These are phyloP conservation scores for Amblyopsis rosae DNA, from an alignment of 2,113 vertebrate species.

Conservation along the genomic window DNA sequence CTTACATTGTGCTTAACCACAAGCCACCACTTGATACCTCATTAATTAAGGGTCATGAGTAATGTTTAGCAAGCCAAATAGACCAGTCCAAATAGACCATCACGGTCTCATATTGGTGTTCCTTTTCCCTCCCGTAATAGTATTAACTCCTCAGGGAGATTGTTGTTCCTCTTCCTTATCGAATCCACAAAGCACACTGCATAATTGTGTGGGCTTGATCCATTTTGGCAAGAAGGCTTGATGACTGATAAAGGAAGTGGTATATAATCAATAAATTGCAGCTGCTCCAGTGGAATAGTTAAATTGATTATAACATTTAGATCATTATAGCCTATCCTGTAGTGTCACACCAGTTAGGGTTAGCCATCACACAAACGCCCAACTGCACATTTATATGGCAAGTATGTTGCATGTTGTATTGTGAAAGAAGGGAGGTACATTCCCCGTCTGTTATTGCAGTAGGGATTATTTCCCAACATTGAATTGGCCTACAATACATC, in stretches of 20 bases:
- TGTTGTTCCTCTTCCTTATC: neutral
- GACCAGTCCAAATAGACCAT: slow-evolving; percentile 29
- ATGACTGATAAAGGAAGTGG: slow-evolving; percentile 32
- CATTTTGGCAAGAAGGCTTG: slow-evolving; percentile 27
- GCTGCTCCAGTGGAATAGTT: neutral
- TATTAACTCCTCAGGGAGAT: slow-evolving; percentile 15
- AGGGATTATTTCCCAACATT: too few relatives aligned
- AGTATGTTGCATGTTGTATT: too few relatives aligned
- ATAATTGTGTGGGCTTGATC: slow-evolving; percentile 21
- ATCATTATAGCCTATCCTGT: too few relatives aligned
- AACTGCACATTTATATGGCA: too few relatives aligned
- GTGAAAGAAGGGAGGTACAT: too few relatives aligned
- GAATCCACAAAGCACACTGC: slow-evolving; percentile 10
- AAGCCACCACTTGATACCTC: neutral
- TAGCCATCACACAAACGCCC: too few relatives aligned
- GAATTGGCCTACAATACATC: too few relatives aligned
- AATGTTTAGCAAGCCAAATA: slow-evolving; percentile 17
- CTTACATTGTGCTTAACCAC: neutral
- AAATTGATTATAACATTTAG: neutral
- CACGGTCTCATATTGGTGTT: slow-evolving; percentile 19
- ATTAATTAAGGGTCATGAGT: neutral
- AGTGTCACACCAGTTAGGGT: too few relatives aligned
- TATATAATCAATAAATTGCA: slow-evolving; percentile 42
- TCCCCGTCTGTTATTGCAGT: too few relatives aligned
- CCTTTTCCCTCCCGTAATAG: slow-evolving; percentile 36